Evolutionary conservation across 2,797 vertebrate species (phyloP), one percentile per base, ranked within the genome.

Genomic region (Chanos chanos): DNA sequence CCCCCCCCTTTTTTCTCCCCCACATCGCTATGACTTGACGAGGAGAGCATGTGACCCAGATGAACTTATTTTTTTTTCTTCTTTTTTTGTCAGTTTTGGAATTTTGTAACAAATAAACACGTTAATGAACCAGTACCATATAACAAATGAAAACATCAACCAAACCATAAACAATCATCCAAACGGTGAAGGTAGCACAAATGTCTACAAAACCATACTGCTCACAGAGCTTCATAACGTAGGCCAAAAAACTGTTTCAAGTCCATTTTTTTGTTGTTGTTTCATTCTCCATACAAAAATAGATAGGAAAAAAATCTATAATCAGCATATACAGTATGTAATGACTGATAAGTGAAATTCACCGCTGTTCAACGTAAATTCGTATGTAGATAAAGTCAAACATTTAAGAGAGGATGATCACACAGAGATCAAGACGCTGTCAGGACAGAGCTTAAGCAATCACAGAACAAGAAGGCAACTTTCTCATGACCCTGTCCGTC

Each of bases 261-360:
- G 51, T 73, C 45, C 49, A 63, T 52, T 56, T 64, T 18, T 30
- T 64, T 41, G n/a, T n/a, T n/a, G n/a, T n/a, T n/a, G n/a, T n/a
- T n/a, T n/a, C 16, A 19, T 43, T 66, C 68, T 70, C 56, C 62
- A 81, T 88, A 88, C 71, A 89, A 89, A 90, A 89, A 89, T 89
- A 87, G 79, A 79, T 85, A 74, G 69, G 75, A 84, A 86, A 87
- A 86, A 83, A 82, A 77, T 81, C 69, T 84, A 84, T 59, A n/a
- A n/a, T n/a, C n/a, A 85, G 83, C 80, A 75, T 72, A 63, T 71
- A 71, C 61, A 75, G 68, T 63, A 70, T 70, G 30, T 64, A 73
- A 83, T 82, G 82, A 78, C 83, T 64, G 73, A 71, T 56, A 81
- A 72, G 54, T 64, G 71, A 43, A 24, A 68, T 63, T 51, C 56